These are phyloP conservation scores for Andrena flavipes DNA, from an alignment of 2,888 invertebrate genomes.

Conservation along the genomic window DNA sequence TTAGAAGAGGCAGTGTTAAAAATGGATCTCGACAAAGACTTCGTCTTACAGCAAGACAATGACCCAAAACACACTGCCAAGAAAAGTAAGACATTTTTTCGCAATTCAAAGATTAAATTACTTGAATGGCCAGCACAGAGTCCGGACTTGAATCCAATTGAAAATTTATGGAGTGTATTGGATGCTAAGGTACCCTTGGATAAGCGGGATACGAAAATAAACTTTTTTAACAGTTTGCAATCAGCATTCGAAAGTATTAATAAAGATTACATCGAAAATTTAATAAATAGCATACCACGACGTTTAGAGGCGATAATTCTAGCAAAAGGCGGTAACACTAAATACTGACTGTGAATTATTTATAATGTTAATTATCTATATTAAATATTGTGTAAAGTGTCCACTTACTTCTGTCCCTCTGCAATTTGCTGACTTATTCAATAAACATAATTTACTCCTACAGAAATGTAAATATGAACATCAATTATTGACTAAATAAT, in stretches of 20 bases:
- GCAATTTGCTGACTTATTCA: too few species aligned
- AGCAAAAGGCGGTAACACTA: not conserved
- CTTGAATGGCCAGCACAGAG: too few species aligned
- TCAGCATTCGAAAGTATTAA: too few species aligned
- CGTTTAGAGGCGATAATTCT: not conserved
- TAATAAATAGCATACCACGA: too few species aligned
- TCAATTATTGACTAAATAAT: not conserved
- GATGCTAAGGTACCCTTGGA: not conserved
- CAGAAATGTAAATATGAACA: slow-evolving; percentile 5
- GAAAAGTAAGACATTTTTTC: not conserved
- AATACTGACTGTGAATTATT: slow-evolving; percentile 5
- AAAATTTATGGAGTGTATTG: not conserved
- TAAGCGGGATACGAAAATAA: too few species aligned
- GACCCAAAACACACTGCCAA: not conserved
- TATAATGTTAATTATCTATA: not conserved
- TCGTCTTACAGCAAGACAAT: too few species aligned
- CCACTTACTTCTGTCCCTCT: too few species aligned
- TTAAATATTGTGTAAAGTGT: slow-evolving; percentile 5
- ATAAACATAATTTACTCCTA: not conserved
- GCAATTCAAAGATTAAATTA: too few species aligned
- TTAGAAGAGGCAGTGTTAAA: not conserved
- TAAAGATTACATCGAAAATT: too few species aligned
- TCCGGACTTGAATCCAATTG: not conserved
- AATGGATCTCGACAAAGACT: too few species aligned
- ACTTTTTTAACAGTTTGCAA: not conserved